Evolutionary conservation across 2,113 vertebrate species (phyloP), one percentile per base, ranked within the genome.

Genomic region (Hippocampus zosterae): DNA sequence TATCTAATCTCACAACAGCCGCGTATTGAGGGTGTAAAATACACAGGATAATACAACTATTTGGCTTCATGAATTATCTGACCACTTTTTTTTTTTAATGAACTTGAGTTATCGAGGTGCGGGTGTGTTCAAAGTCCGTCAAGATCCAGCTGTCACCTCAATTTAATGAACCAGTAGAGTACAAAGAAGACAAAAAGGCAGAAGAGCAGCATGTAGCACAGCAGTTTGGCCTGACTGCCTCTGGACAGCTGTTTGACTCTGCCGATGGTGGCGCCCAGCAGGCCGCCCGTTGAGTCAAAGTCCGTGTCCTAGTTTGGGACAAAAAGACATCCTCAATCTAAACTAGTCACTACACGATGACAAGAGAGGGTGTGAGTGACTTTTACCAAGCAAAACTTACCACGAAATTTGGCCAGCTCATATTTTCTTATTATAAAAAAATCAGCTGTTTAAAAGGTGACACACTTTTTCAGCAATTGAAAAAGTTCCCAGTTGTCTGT

Each of bases 161-260:
- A 82, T 76, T 83, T 97, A 88, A 99, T 94, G 85, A 96, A 93
- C 96, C 96, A 99, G 81, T 99, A 99, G 81, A 96, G 93, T 69
- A 99, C 90, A 73, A 96, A 95, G 85, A 99, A 98, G 19, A 99
- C 96, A 65, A 99, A 98, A 2, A 95, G 69, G 23, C 95, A 92
- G 77, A 99, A 99, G 11, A 99, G 91, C 86, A 97, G 92, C 95
- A 99, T 93, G 86, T 98, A 99, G 91, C 94, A 95, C 59, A 96
- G 81, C 1, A 99, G 84, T 78, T 94, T 96, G 62, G 96, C 93
- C 81, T 98, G 97, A 84, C 97, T 99, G 81, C 97, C 97, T 88
- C 93, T 92, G 81, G 97, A 96, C 57, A 99, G 91, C 23, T 86
- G 86, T 87, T 96, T 97, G 66, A 99, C 90, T 88, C 94, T 91